phyloP scores from a whole-genome alignment of 2,113 vertebrate genomes.

The Casuarius casuarius region DNA sequence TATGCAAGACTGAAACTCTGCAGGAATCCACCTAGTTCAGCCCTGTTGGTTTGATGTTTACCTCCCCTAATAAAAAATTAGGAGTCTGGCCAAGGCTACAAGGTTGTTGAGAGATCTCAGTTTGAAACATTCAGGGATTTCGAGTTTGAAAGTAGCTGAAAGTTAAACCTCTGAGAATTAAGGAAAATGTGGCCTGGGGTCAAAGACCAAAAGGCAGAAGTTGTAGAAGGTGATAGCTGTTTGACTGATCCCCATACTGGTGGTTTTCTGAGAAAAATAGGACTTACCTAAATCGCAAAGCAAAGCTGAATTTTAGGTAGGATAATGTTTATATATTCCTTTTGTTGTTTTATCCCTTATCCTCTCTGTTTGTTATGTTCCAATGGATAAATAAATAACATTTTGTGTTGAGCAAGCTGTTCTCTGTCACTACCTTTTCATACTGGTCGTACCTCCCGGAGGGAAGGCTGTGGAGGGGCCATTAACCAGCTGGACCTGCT shows the following conservation, averaged over 20 bases:
- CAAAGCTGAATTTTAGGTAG: conserved; percentile 6
- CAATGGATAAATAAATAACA: conserved; percentile 65
- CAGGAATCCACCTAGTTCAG: conserved; percentile 58
- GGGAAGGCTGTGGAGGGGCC: conserved; percentile 40
- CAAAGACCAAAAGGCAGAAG: not conserved
- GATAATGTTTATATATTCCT: not conserved
- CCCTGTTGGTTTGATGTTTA: conserved; percentile 53
- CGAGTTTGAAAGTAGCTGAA: conserved; percentile 14
- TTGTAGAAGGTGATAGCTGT: not conserved
- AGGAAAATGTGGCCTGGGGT: not conserved
- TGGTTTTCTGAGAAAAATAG: not conserved
- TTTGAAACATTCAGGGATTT: conserved; percentile 36
- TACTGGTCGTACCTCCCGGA: conserved; percentile 29
- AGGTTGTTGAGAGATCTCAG: conserved; percentile 22
- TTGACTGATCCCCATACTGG: not conserved
- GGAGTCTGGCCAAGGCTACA: conserved; percentile 41
- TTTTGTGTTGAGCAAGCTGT: conserved; percentile 50
- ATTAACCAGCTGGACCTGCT: conserved; percentile 57
- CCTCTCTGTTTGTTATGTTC: conserved; percentile 43
- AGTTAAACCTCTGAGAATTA: not conserved
- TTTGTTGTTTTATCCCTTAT: conserved; percentile 31
- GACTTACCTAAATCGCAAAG: not conserved
- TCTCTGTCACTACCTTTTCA: conserved; percentile 64
- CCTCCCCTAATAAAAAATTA: conserved; percentile 52
- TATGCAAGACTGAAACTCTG: conserved; percentile 49